These are phyloP conservation scores for Drosophila simulans DNA, from an alignment of 1,140 invertebrate genomes.

Conservation along the genomic window DNA sequence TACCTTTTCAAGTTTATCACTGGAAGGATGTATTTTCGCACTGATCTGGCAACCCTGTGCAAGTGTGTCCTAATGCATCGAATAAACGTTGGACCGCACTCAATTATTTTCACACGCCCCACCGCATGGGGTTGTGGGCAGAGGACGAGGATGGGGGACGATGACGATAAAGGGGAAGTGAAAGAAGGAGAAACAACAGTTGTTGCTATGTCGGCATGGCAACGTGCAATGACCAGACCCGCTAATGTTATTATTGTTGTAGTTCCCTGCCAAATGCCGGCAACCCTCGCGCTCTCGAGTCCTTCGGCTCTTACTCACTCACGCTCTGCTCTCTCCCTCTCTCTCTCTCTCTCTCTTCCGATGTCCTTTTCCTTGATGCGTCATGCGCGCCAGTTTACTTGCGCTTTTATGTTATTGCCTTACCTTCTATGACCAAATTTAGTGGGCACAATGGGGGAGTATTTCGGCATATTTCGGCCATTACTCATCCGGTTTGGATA, in stretches of 20 bases:
- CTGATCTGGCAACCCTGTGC: background rate
- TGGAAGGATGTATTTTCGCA: no score
- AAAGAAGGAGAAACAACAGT: slow-evolving; percentile 9
- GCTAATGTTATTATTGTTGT: slow-evolving; percentile 47
- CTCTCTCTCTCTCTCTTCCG: slow-evolving; percentile 8
- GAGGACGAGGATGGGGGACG: background rate
- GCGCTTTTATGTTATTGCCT: slow-evolving; percentile 59
- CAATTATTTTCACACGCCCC: slow-evolving; percentile 50
- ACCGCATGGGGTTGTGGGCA: slow-evolving; percentile 10
- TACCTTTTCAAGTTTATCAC: no score
- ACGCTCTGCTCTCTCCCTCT: slow-evolving; percentile 1
- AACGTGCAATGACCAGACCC: slow-evolving; percentile 70
- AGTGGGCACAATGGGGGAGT: slow-evolving; percentile 9
- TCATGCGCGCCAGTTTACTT: slow-evolving; percentile 76
- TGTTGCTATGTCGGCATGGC: slow-evolving; percentile 62
- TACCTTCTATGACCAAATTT: background rate
- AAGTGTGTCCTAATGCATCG: slow-evolving; percentile 5
- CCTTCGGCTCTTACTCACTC: slow-evolving; percentile 28
- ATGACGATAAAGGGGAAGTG: background rate
- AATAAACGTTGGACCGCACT: slow-evolving; percentile 28
- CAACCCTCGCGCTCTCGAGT: slow-evolving; percentile 53
- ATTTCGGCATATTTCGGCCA: slow-evolving; percentile 59
- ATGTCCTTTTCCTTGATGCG: slow-evolving; percentile 73
- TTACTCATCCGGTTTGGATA: slow-evolving; percentile 69
- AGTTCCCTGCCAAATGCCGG: slow-evolving; percentile 37